Evolutionary conservation across 2,888 invertebrate genomes (phyloP).

Genomic region (Ornithoptera alexandrae): DNA sequence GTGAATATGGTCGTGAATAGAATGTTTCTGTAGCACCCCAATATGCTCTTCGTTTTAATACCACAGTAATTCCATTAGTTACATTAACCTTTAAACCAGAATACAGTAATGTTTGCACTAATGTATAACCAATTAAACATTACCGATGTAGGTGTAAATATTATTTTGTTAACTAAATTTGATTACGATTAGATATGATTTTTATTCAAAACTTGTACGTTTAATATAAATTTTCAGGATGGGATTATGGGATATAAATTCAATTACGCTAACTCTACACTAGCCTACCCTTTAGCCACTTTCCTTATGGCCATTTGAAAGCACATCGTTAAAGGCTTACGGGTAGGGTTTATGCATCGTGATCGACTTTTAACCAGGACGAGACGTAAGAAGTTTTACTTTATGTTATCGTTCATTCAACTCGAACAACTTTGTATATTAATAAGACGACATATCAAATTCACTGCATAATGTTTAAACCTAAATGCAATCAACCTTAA

Average conservation of each 20-base stretch:
- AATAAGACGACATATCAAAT: slow-evolving; percentile 43
- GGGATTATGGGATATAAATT: slow-evolving; percentile 29
- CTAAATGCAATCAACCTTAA: not conserved
- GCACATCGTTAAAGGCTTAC: slow-evolving; percentile 30
- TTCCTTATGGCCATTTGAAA: slow-evolving; percentile 31
- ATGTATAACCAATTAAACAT: not conserved
- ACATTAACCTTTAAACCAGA: no score
- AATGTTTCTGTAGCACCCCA: no score
- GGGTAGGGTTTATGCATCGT: slow-evolving; percentile 32
- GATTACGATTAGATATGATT: not conserved
- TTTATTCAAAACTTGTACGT: slow-evolving; percentile 19
- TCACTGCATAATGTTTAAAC: slow-evolving; percentile 12
- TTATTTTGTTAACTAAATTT: not conserved
- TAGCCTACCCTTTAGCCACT: slow-evolving; percentile 28
- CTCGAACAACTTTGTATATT: slow-evolving; percentile 62
- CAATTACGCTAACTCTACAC: slow-evolving; percentile 28
- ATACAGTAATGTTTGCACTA: no score
- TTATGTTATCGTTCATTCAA: slow-evolving; percentile 52
- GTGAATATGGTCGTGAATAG: no score
- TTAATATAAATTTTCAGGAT: slow-evolving; percentile 13
- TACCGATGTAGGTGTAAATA: not conserved
- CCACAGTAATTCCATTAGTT: no score
- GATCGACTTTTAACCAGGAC: slow-evolving; percentile 36
- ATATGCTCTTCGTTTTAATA: no score
- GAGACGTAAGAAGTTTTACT: slow-evolving; percentile 39